Conservation (phyloP, 2,113 vertebrate species). For the Anhinga rufa region DNA sequence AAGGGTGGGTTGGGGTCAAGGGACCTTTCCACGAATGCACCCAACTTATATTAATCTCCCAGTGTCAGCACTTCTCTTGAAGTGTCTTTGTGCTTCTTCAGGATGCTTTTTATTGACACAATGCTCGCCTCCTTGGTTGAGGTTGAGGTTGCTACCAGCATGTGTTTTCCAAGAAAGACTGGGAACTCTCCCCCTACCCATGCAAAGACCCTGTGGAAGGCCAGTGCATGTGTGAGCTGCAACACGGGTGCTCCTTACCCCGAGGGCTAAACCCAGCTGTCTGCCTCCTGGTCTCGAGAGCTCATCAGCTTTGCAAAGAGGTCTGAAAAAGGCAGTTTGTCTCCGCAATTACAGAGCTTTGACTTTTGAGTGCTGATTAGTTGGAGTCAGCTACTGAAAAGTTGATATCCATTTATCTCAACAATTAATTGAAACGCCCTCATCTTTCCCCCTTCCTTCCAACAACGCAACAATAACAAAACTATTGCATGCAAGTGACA, state of each 20-base stretch:
- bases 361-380: not conserved
- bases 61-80: not conserved
- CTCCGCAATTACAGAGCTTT: not conserved
- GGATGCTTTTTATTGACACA: not conserved
- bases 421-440: not conserved
- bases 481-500: not conserved
- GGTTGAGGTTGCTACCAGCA: not conserved
- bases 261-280: not conserved
- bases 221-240: not conserved
- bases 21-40: not conserved
- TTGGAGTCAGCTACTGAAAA: not conserved
- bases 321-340: not conserved
- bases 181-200: not conserved
- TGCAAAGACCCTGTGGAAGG: not conserved
- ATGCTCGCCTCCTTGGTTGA: not conserved
- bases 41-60: not conserved
- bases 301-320: not conserved
- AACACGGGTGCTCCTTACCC: not conserved
- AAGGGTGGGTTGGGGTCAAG: not conserved
- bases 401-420: not conserved
- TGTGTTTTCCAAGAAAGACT: not conserved
- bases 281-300: not conserved
- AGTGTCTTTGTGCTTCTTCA: not conserved
- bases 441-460: constrained; percentile 30
- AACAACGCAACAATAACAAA: constrained; percentile 32